Conservation (phyloP, 2,797 vertebrate genomes). For the Sandelia bainsii region DNA sequence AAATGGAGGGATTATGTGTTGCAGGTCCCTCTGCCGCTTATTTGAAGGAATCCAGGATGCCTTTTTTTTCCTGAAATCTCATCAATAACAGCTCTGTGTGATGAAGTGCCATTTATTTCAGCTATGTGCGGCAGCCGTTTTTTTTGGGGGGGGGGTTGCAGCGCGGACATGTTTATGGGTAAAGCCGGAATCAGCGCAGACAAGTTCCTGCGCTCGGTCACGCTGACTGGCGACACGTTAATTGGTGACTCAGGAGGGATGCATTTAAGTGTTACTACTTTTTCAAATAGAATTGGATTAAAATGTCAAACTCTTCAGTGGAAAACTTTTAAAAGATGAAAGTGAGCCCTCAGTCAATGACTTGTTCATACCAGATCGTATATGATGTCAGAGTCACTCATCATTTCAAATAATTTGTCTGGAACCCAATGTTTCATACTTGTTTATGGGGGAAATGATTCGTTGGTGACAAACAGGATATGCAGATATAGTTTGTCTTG, state of each 20-base stretch:
- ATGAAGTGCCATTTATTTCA: conserved; percentile 76
- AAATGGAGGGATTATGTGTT: conserved; percentile 64
- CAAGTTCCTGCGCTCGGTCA: conserved; percentile 23
- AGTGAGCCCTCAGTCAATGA: conserved; percentile 8
- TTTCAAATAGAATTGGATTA: conserved; percentile 30
- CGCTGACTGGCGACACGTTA: conserved; percentile 34
- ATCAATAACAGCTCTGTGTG: conserved; percentile 61
- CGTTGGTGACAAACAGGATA: conserved; percentile 62
- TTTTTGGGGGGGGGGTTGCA: too few relatives aligned
- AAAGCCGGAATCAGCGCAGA: conserved; percentile 53
- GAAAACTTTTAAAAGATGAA: conserved; percentile 23
- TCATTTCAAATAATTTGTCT: conserved; percentile 33
- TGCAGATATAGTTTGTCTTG: conserved; percentile 49
- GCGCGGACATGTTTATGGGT: conserved; percentile 63
- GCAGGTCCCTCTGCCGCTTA: conserved; percentile 61
- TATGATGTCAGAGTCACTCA: conserved; percentile 47
- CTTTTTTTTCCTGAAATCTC: conserved; percentile 58
- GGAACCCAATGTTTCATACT: conserved; percentile 49
- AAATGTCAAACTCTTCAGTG: conserved; percentile 11
- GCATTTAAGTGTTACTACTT: conserved; percentile 31
- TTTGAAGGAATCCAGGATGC: conserved; percentile 67
- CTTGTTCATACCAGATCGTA: conserved; percentile 15
- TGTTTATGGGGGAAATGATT: conserved; percentile 74
- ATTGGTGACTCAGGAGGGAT: conserved; percentile 18
- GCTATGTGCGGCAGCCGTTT: conserved; percentile 27